Percentiles rank a stretch among this genome's conserved stretches.
These are phyloP conservation scores for Drosophila mettleri DNA, from an alignment of 2,888 invertebrate genomes.

Conservation along the genomic window DNA sequence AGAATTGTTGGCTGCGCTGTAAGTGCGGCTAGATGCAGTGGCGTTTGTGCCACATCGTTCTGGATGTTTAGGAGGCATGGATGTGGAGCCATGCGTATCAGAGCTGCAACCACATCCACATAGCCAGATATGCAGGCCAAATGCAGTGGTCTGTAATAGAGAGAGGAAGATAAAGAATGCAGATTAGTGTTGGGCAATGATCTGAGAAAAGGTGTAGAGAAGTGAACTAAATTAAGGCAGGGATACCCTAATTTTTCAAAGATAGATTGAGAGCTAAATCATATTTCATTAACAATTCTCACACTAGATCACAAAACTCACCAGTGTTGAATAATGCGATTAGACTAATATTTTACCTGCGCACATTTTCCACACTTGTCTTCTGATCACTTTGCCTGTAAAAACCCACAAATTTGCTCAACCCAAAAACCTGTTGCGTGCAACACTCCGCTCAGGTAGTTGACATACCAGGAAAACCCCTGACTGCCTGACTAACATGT, in stretches of 20 bases:
- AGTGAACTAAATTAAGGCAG: neutral
- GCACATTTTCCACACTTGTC: slow-evolving; percentile 51
- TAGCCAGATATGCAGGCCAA: slow-evolving; percentile 92
- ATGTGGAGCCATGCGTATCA: slow-evolving; percentile 92
- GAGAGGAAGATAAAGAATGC: slow-evolving; percentile 4
- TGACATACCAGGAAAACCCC: slow-evolving; percentile 74
- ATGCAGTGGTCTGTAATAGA: slow-evolving; percentile 91
- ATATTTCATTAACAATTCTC: neutral
- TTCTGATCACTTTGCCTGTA: slow-evolving; percentile 9
- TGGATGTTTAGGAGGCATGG: slow-evolving; percentile 91
- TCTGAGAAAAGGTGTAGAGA: neutral
- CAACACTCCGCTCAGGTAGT: slow-evolving; percentile 32
- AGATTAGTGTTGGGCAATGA: neutral
- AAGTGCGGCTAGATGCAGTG: slow-evolving; percentile 94
- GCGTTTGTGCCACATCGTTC: slow-evolving; percentile 92
- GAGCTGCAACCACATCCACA: slow-evolving; percentile 89
- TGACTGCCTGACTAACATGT: slow-evolving; percentile 72
- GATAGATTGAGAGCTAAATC: too few species aligned
- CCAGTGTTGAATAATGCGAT: slow-evolving; percentile 24
- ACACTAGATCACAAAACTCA: neutral
- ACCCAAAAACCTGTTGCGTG: slow-evolving; percentile 65
- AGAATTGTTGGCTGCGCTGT: slow-evolving; percentile 91
- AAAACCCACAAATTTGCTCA: slow-evolving; percentile 57
- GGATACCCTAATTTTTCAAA: too few species aligned
- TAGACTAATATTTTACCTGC: slow-evolving; percentile 52